Base-by-base conservation (phyloP, 2,888 invertebrate genomes). In the Augochlorella aurata region DNA sequence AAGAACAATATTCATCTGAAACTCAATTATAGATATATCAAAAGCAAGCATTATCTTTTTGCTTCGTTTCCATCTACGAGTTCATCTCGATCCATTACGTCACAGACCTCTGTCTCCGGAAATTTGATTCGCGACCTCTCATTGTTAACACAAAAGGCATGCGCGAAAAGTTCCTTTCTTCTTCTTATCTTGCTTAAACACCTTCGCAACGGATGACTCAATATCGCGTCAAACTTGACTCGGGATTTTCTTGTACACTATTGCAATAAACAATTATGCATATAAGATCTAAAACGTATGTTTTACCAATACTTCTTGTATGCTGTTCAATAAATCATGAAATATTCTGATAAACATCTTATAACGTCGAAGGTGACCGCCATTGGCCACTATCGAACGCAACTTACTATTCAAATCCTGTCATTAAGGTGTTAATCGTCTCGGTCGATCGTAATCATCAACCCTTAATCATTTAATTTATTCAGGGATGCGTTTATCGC, bases 1-100 rank as follows among this genome's bases (percentile, higher is more conserved):
- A 9, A 49, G 2, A 29, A 9, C 8, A 61, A 61, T 61, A 9
- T 61, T 18, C 14, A 61, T 61, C 18, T 61, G 14, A 18, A 61
- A 61, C 9, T 24, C 61, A 61, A 61, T 61, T 61, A 61, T 29
- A 61, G 61, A 61, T 61, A 18, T 29, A 29, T 61, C 61, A 29
- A 61, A 61, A 18, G 29, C 29, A 29, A 29, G 9, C 8, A 16
- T 29, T 61, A 29, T 29, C 29, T 8, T 61, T 61, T 9, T 24
- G 16, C 14, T 61, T 61, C 29, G 29, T 18, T 61, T 61, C 7
- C 61, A 29, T 61, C 16, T 61, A 61, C 16, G 61, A 54, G 61
- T 18, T 61, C 8, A 61, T 61, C 61, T 61, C 24, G 61, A 61
- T 61, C 18, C 29, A 29, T 61, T 61, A 16, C 24, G 24, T 18